Evolutionary conservation across 1,140 invertebrate species (phyloP), one percentile per base, ranked within the genome.

Genomic region (Macrotrachela quadricornifera): DNA sequence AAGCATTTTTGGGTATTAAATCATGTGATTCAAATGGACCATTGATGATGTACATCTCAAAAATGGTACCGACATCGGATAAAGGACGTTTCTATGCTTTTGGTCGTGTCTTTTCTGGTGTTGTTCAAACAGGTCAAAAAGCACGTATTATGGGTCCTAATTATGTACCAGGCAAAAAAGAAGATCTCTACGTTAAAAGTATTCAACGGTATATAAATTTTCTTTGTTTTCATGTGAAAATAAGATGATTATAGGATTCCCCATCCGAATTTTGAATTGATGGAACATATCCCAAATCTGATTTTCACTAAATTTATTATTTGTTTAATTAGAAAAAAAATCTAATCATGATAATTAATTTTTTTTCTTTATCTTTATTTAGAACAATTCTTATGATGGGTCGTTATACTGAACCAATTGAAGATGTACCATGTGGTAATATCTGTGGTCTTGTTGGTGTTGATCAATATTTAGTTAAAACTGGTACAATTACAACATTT

Each of bases 71-170:
- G 53, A 97, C 94, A 8, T 84, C 85, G 42, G 94, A 99, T 70
- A 99, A 97, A 73, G 94, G 94, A 58, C 80, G 94, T 70, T 99
- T 99, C 79, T 99, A 95, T 73, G 94, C 92, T 52, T 99, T 99
- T 69, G 94, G 94, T 56, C 88, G 94, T 76, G 94, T 99, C 10
- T 99, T 99, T 76, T 85, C 91, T 63, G 94, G 94, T 61, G 83
- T 81, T n/a, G 76, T 82, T 6, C 77, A 77, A 51, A 95, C 91
- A 57, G 92, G 92, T 54, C 73, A 84, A 78, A 97, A 97, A 71
- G 63, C 61, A n/a, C 59, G 68, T 40, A 70, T 71, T 51, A 70
- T 71, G 87, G 94, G 92, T 61, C 91, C 94, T 57, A 96, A 99
- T 75, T 99, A 82, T 73, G 73, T 77, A 8, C 88, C 86, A 52